Evolutionary conservation across 2,113 vertebrate genomes (phyloP).

Genomic region (Cepphus grylle): DNA sequence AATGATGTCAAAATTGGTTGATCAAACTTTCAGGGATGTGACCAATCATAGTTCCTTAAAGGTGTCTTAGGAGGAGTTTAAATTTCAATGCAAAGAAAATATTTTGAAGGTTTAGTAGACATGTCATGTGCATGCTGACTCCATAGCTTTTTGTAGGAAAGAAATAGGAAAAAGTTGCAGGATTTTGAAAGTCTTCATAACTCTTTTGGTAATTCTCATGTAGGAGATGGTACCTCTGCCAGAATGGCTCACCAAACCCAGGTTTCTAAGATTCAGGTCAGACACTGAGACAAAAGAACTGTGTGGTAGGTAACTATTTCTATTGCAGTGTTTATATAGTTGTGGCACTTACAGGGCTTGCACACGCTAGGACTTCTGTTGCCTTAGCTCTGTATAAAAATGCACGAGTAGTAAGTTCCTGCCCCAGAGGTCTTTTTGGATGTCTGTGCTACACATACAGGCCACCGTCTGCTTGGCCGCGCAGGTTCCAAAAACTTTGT

Average conservation of each 20-base stretch:
- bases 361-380: background rate
- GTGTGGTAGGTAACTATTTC: background rate
- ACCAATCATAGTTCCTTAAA: background rate
- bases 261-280: background rate
- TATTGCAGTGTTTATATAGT: background rate
- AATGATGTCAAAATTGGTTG: background rate
- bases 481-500: background rate
- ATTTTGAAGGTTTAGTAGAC: background rate
- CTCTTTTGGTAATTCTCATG: background rate
- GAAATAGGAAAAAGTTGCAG: background rate
- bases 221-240: background rate
- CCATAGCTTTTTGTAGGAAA: background rate
- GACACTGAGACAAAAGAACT: background rate
- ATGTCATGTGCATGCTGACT: background rate
- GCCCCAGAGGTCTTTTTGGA: background rate
- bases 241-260: background rate
- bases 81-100: background rate
- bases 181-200: background rate
- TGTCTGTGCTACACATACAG: background rate
- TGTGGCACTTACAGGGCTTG: background rate
- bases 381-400: background rate
- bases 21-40: background rate
- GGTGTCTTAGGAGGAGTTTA: background rate
- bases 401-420: background rate
- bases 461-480: background rate